phyloP scores from a whole-genome alignment of 1,140 invertebrate species.

The Scaptomyza hsui region DNA sequence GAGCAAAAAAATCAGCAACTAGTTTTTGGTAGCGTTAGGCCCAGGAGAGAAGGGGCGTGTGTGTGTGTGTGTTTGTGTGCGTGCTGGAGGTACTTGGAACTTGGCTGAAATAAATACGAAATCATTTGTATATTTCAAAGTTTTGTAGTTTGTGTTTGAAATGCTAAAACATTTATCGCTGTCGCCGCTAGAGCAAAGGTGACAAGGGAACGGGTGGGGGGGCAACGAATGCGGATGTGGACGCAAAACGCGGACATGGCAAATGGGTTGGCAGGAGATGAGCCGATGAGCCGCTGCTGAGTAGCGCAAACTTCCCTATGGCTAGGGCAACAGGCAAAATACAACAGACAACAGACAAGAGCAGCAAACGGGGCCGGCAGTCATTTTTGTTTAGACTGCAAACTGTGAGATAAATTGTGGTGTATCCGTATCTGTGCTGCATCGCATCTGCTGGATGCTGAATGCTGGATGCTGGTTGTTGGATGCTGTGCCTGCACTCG shows the following conservation, averaged over 20 bases:
- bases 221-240: constrained; percentile 42
- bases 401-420: constrained; percentile 80
- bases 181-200: constrained; percentile 52
- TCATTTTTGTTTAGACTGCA: constrained; percentile 82
- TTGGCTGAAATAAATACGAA: constrained; percentile 77
- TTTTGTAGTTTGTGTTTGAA: constrained; percentile 76
- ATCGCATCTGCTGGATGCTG: constrained; percentile 52
- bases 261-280: constrained; percentile 72
- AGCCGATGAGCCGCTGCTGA: constrained; percentile 68
- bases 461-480: constrained; percentile 25
- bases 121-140: constrained; percentile 81
- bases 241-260: constrained; percentile 69
- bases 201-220: constrained; percentile 9
- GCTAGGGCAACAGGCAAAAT: constrained; percentile 17
- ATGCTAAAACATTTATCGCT: constrained; percentile 79
- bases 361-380: constrained; percentile 39
- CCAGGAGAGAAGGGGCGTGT: constrained; percentile 3
- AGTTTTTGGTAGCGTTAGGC: constrained; percentile 24
- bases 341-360: background rate
- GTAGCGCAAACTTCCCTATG: constrained; percentile 14
- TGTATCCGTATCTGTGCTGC: constrained; percentile 73
- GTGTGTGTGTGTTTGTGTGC: background rate
- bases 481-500: too few species aligned
- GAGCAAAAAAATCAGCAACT: background rate
- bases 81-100: constrained; percentile 36